phyloP scores from a whole-genome alignment of 2,888 invertebrate species.

The Coenonympha arcania region DNA sequence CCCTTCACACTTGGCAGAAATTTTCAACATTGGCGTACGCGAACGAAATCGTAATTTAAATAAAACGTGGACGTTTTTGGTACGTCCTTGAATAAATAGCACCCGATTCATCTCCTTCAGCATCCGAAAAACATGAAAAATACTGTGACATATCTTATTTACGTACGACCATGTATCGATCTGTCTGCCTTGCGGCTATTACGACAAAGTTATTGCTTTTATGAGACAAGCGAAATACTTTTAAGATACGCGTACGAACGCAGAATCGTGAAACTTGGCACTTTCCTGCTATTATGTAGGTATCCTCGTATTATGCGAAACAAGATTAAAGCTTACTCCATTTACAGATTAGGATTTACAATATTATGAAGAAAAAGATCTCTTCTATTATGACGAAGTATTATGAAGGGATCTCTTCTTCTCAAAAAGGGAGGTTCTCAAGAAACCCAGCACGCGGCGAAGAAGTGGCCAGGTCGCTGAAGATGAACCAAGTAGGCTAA shows the following conservation, averaged over 20 bases:
- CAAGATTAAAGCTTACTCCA: not conserved
- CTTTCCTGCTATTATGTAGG: not conserved
- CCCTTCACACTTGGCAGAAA: too few relatives aligned
- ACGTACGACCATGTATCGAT: constrained; percentile 18
- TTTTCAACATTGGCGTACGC: not conserved
- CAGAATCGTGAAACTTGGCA: not conserved
- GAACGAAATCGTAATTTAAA: not conserved
- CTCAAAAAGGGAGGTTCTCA: not conserved
- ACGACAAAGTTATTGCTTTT: constrained; percentile 20
- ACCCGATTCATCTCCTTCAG: not conserved
- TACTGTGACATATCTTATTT: constrained; percentile 1
- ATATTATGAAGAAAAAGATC: too few relatives aligned
- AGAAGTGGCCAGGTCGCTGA: too few relatives aligned
- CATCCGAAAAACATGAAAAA: not conserved
- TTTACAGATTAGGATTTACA: not conserved
- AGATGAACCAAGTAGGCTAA: too few relatives aligned
- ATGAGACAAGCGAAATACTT: constrained; percentile 15
- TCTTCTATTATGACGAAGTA: too few relatives aligned
- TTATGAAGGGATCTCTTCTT: too few relatives aligned
- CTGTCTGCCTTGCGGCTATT: constrained; percentile 18
- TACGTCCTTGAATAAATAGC: not conserved
- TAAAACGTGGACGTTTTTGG: not conserved
- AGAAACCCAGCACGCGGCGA: too few relatives aligned
- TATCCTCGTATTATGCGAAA: too few relatives aligned
- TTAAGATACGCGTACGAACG: not conserved